Conservation (phyloP, 2,888 invertebrate genomes). For the Oscheius sp. region DNA sequence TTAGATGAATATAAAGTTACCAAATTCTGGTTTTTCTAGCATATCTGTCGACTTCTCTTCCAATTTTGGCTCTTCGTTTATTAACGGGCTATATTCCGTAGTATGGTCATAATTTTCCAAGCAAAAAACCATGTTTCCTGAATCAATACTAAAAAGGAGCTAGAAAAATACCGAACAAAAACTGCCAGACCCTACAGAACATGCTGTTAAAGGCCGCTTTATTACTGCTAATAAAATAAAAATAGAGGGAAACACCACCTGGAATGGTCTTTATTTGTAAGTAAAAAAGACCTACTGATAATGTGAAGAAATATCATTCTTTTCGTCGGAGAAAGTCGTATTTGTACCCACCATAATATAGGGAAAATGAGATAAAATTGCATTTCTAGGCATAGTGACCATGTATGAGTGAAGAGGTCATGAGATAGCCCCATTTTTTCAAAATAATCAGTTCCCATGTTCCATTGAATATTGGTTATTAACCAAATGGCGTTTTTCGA, state of each 20-base stretch:
- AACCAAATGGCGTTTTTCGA: neutral
- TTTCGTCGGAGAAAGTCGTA: neutral
- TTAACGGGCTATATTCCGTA: no score
- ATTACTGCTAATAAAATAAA: neutral
- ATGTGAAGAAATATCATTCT: neutral
- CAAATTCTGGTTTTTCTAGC: no score
- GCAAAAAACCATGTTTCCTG: neutral
- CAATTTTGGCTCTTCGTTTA: no score
- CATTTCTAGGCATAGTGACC: conserved; percentile 28
- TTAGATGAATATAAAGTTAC: no score
- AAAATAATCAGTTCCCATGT: neutral
- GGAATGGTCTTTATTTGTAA: neutral
- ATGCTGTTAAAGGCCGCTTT: conserved; percentile 14
- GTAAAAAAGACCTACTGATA: neutral
- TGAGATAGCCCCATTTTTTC: neutral
- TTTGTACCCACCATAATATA: neutral
- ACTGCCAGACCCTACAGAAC: conserved; percentile 23
- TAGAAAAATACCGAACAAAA: neutral
- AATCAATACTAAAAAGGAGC: neutral
- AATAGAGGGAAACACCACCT: neutral
- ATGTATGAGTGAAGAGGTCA: conserved; percentile 24
- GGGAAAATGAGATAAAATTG: conserved; percentile 27
- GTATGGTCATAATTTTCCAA: neutral
- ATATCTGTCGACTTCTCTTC: no score
- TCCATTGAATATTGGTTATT: neutral